phyloP scores from a whole-genome alignment of 2,113 vertebrate genomes.

The Salminus brasiliensis region DNA sequence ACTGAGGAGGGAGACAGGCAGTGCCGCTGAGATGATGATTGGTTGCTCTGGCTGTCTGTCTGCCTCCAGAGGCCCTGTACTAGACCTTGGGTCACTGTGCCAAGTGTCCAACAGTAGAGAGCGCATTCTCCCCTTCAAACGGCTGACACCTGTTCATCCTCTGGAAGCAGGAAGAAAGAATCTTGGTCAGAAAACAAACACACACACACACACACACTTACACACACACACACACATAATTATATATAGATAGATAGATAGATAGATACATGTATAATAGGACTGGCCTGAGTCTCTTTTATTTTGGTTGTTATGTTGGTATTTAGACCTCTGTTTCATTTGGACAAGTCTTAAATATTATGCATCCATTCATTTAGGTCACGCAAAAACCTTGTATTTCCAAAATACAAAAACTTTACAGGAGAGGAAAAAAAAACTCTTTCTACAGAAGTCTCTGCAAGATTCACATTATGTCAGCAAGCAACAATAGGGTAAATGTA shows the following conservation, averaged over 20 bases:
- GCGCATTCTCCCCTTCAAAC: conserved; percentile 82
- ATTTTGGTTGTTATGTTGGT: too few species aligned
- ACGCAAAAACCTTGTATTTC: too few species aligned
- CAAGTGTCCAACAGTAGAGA: conserved; percentile 52
- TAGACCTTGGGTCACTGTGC: conserved; percentile 58
- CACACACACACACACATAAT: conserved; percentile 12
- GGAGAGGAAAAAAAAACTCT: too few species aligned
- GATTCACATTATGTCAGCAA: too few species aligned
- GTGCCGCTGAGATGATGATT: conserved; percentile 78
- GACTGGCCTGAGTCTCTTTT: too few species aligned
- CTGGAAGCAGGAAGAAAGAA: conserved; percentile 71
- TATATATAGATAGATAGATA: neutral
- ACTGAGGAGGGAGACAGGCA: conserved; percentile 76
- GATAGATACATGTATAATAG: too few species aligned
- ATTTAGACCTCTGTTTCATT: too few species aligned
- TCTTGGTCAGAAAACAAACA: conserved; percentile 18
- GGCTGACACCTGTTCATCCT: conserved; percentile 96
- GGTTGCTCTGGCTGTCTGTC: conserved; percentile 57
- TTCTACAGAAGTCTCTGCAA: too few species aligned
- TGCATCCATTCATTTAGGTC: too few species aligned
- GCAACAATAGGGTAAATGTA: too few species aligned
- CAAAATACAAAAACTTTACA: too few species aligned
- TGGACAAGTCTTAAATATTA: too few species aligned
- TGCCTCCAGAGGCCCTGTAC: conserved; percentile 47
- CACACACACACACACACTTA: neutral